These are phyloP conservation scores for Nemotelus nigrinus DNA, from an alignment of 2,888 invertebrate genomes.

Conservation along the genomic window DNA sequence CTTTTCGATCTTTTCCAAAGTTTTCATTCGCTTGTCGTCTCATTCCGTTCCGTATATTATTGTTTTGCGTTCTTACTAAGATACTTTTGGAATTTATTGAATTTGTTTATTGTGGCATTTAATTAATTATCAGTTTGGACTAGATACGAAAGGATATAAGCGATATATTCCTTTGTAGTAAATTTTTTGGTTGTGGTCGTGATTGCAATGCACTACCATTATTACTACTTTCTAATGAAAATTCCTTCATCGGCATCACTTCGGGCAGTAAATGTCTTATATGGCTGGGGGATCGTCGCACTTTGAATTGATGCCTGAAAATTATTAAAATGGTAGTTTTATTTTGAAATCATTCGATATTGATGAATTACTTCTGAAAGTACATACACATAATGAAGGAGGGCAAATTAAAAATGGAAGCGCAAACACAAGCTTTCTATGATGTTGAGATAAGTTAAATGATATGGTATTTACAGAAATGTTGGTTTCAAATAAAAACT, in stretches of 20 bases:
- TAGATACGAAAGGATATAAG: constrained; percentile 64
- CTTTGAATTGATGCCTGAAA: constrained; percentile 62
- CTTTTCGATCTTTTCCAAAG: background rate
- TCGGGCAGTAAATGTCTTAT: constrained; percentile 63
- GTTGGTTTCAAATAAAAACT: too few species aligned
- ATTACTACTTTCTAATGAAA: constrained; percentile 61
- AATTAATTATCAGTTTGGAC: constrained; percentile 44
- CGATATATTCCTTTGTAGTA: constrained; percentile 62
- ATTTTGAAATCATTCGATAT: too few species aligned
- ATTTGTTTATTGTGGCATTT: constrained; percentile 28
- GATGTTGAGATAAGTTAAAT: too few species aligned
- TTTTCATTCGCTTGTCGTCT: background rate
- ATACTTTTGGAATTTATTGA: constrained; percentile 33
- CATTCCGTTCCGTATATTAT: too few species aligned
- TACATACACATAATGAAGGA: too few species aligned
- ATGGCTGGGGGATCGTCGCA: constrained; percentile 63
- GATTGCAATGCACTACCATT: constrained; percentile 54
- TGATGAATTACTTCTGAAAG: too few species aligned
- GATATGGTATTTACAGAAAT: too few species aligned
- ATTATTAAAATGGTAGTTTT: constrained; percentile 3
- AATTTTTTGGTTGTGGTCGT: constrained; percentile 56
- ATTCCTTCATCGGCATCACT: constrained; percentile 64
- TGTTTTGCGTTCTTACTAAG: background rate
- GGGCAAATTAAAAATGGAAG: too few species aligned
- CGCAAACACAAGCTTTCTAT: too few species aligned